phyloP scores from a whole-genome alignment of 2,797 vertebrate genomes.

The Chiloscyllium punctatum region DNA sequence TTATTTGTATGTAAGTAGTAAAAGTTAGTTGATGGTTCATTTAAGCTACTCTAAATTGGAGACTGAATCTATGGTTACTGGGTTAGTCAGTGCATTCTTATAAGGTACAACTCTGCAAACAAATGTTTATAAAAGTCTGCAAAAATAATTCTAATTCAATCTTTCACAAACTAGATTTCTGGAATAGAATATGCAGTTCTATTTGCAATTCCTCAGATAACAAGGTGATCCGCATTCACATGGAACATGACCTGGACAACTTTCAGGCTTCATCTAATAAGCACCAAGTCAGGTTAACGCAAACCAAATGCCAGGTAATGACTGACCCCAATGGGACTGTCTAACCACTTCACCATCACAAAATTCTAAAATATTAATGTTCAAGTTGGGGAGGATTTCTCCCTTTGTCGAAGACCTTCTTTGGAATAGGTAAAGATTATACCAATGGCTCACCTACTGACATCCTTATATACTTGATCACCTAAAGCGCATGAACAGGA shows the following conservation, averaged over 20 bases:
- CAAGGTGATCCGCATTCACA: not conserved
- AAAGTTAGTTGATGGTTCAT: not conserved
- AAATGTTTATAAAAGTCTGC: not conserved
- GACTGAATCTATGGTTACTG: not conserved
- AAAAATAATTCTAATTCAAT: not conserved
- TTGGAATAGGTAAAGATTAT: too few species aligned
- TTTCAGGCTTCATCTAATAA: not conserved
- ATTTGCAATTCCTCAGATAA: not conserved
- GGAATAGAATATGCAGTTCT: not conserved
- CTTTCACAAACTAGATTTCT: not conserved
- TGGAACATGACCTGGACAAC: not conserved
- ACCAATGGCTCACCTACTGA: too few species aligned
- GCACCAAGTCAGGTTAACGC: not conserved
- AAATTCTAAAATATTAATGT: too few species aligned
- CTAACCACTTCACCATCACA: too few species aligned
- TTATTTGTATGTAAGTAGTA: not conserved
- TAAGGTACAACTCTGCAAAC: not conserved
- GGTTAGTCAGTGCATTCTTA: not conserved
- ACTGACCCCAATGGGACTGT: not conserved
- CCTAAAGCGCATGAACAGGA: too few species aligned
- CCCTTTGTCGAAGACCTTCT: too few species aligned
- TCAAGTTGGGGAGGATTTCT: too few species aligned
- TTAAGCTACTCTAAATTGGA: not conserved
- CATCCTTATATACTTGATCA: too few species aligned
- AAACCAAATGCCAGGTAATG: not conserved